phyloP scores from a whole-genome alignment of 1,140 invertebrate genomes.

The Cyphomyrmex costatus region DNA sequence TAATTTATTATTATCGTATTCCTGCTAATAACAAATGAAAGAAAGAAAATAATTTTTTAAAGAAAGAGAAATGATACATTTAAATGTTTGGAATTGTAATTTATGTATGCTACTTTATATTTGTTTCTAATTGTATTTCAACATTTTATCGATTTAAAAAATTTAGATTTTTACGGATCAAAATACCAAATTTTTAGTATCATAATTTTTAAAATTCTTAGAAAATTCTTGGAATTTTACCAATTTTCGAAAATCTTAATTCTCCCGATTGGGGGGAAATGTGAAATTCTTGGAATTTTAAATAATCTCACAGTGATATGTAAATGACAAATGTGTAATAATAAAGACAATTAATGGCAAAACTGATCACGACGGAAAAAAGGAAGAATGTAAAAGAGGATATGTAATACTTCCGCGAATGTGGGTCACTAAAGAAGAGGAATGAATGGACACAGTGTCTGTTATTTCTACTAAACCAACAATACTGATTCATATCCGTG shows the following conservation, averaged over 20 bases:
- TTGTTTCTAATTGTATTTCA: no score
- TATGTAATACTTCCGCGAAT: neutral
- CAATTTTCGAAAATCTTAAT: neutral
- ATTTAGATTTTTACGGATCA: no score
- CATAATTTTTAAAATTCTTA: neutral
- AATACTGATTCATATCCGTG: neutral
- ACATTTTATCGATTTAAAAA: no score
- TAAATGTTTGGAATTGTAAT: no score
- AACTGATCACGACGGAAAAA: neutral
- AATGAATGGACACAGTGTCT: constrained; percentile 45
- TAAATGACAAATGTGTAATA: neutral
- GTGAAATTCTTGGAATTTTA: neutral
- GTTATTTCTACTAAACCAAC: neutral
- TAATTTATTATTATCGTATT: neutral
- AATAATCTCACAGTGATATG: neutral
- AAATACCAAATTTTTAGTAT: no score
- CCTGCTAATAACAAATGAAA: neutral
- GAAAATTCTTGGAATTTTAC: neutral
- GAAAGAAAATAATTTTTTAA: neutral
- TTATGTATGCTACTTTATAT: no score
- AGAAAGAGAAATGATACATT: no score
- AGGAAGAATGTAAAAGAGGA: neutral
- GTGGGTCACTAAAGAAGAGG: neutral
- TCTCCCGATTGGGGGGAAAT: neutral
- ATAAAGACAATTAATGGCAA: neutral